phyloP scores from a whole-genome alignment of 2,888 invertebrate species.

The Deroplatys truncata region DNA sequence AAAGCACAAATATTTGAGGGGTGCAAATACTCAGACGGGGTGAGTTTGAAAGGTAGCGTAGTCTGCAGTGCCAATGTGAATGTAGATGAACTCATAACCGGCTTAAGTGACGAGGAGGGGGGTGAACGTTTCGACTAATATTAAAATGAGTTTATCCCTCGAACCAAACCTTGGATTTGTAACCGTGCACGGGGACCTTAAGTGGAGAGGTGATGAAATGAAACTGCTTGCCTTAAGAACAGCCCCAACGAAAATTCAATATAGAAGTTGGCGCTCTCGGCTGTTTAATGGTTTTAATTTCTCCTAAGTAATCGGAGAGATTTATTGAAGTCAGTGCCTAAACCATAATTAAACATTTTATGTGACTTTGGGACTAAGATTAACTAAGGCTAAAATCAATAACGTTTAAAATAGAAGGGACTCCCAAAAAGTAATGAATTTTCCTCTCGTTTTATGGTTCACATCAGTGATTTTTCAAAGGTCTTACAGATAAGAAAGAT shows the following conservation, averaged over 20 bases:
- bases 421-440: no score
- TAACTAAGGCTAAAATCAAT: no score
- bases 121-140: not conserved
- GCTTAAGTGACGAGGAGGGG: not conserved
- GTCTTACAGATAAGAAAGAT: no score
- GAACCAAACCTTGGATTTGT: not conserved
- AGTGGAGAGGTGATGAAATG: not conserved
- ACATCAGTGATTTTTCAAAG: no score
- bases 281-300: not conserved
- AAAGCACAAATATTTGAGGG: slow-evolving; percentile 32
- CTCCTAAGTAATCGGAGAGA: not conserved
- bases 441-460: no score
- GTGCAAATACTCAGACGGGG: slow-evolving; percentile 5
- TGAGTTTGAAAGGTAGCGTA: not conserved
- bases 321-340: not conserved
- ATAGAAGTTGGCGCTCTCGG: not conserved
- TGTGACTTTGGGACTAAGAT: no score
- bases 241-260: not conserved
- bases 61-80: not conserved
- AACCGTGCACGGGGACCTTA: not conserved
- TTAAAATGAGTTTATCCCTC: not conserved
- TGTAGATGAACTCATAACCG: slow-evolving; percentile 8
- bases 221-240: not conserved
- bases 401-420: no score
- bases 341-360: not conserved